Base-by-base conservation (phyloP, 2,113 vertebrate genomes). In the Rafetus swinhoei region DNA sequence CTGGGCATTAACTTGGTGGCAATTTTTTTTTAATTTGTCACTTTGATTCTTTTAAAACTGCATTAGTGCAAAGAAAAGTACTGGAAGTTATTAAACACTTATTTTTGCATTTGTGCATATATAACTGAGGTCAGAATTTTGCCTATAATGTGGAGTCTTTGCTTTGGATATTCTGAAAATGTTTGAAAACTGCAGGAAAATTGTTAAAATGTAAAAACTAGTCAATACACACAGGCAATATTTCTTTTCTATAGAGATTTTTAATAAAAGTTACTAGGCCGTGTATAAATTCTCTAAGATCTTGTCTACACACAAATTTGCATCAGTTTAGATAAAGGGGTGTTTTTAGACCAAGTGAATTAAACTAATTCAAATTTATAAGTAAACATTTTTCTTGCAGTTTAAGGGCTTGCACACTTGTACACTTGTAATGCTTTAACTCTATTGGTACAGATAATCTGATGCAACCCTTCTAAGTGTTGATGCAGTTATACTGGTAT, bases 201-300 rank as follows among this genome's bases (percentile, higher is more conserved):
- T 59, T 82, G 77, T 82, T 89, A 84, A 93, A 84, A 53, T 90
- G 90, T 81, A 82, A 82, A 93, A 74, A 8, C 54, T 74, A 79
- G 16, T 53, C 6, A 79, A 50, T 54, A 21, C 45, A 45, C 32
- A 39, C 16, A 80, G 54, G 21, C 54, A 84, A 3, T 39, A 53
- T 19, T 92, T 84, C 3, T n/a, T 86, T 93, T 91, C 11, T 56
- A 1, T 18, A 32, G 5, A 12, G 62, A 3, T 93, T 84, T 88
- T 65, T n/a, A 86, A 62, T 9, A 86, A 55, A 32, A 3, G 9
- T 79, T 65, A 56, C 13, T 32, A 85, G n/a, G 27, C 80, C 35
- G 12, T 2, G 52, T 2, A 3, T 18, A 93, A 87, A n/a, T n/a
- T 24, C 55, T 81, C 8, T 54, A 56, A 86, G 6, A 86, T 3